A percentile compares a stretch with the other conserved stretches of the same genome.
These are phyloP conservation scores for Andinoacara biseriatus DNA, from an alignment of 2,113 vertebrate genomes.

Conservation along the genomic window DNA sequence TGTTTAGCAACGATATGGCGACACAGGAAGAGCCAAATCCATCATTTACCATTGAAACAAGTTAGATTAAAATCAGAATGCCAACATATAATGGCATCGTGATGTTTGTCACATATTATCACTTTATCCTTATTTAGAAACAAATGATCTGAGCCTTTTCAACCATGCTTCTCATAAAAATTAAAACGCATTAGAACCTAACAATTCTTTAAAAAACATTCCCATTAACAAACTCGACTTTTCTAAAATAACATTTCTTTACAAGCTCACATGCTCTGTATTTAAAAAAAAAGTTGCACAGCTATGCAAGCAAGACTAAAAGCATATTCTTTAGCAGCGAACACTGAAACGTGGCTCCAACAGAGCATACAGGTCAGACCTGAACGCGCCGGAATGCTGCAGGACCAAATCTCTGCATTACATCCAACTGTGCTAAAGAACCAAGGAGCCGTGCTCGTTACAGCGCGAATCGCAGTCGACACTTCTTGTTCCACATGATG, in stretches of 20 bases:
- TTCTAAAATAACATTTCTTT: not conserved
- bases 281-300: not conserved
- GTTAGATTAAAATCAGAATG: not conserved
- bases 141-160: not conserved
- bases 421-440: not conserved
- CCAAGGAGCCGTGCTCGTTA: not conserved
- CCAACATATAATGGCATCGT: accelerated
- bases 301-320: not conserved
- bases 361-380: not conserved
- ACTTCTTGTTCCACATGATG: conserved; percentile 87
- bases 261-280: not conserved
- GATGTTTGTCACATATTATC: not conserved
- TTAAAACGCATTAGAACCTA: conserved; percentile 37
- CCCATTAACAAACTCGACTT: conserved; percentile 5
- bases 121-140: not conserved
- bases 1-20: not conserved
- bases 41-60: conserved; percentile 9
- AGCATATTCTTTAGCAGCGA: conserved; percentile 23
- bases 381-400: not conserved
- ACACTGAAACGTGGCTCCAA: conserved; percentile 8
- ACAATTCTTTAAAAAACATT: not conserved
- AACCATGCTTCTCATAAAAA: not conserved
- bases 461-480: conserved; percentile 75
- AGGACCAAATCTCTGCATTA: not conserved
- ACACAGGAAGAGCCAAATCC: not conserved